Evolutionary conservation across 2,113 vertebrate genomes (phyloP).

Genomic region (Corynorhinus townsendii): DNA sequence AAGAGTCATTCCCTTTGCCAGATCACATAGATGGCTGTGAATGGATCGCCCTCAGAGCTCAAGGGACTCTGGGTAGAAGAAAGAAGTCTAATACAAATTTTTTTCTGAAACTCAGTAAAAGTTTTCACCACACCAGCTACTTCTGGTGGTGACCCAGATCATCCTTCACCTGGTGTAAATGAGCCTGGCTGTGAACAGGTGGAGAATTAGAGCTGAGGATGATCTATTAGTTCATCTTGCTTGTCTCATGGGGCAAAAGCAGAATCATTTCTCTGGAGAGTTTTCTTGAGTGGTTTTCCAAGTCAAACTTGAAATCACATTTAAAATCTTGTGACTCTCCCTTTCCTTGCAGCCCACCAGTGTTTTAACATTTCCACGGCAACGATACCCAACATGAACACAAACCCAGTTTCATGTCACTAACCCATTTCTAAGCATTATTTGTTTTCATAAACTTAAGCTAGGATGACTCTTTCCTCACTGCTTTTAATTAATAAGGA

Average conservation of each 20-base stretch:
- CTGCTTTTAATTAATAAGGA: conserved; percentile 82
- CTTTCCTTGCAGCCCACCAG: background rate
- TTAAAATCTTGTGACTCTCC: background rate
- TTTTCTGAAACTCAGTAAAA: conserved; percentile 4
- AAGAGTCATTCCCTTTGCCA: background rate
- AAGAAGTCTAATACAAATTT: background rate
- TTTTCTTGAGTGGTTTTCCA: background rate
- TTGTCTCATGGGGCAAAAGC: background rate
- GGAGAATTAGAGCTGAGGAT: conserved; percentile 5
- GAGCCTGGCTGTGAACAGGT: conserved; percentile 5
- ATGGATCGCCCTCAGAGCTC: background rate
- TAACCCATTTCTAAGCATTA: conserved; percentile 59
- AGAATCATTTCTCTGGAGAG: background rate
- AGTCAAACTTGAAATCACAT: background rate
- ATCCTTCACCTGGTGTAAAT: conserved; percentile 61
- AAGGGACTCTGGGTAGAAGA: background rate
- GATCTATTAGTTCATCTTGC: background rate
- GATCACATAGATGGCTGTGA: background rate
- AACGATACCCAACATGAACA: conserved; percentile 33
- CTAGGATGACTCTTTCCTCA: conserved; percentile 55
- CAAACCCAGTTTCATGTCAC: conserved; percentile 35
- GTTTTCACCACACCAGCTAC: rapidly evolving
- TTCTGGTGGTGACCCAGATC: conserved; percentile 28
- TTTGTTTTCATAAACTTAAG: conserved; percentile 75
- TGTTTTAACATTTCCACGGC: conserved; percentile 59